Base-by-base conservation (phyloP, 2,888 invertebrate species). In the Parnassius orleans region DNA sequence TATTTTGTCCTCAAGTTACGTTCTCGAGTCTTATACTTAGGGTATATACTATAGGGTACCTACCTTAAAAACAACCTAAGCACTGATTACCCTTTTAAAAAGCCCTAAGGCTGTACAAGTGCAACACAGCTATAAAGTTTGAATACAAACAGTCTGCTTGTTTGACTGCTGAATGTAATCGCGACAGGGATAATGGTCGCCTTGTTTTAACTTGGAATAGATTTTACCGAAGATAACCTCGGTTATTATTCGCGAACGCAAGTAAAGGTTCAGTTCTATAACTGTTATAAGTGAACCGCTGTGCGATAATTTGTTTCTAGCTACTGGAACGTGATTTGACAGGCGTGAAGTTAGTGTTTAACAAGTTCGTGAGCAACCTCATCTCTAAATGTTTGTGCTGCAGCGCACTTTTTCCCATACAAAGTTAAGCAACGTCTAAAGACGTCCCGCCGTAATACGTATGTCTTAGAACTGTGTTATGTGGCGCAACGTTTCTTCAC, bases 61-160 rank as follows among this genome's bases (percentile, higher is more conserved):
- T 33, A 60, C 50, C 42, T 50, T 50, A 50, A 50, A 54, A 50
- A 54, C 54, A 24, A 50, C 14, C 14, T 43, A 43, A 41, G 24
- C 33, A 56, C 56, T 56, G 51, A 61, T 61, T 52, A 56, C 46
- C 46, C 52, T 41, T 44, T 55, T 56, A 50, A 61, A 59, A 53
- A 61, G 44, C 56, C 61, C 19, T 14, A 46, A 42, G 46, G 61
- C 41, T n/a, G 46, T 41, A 33, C 46, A 47, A 33, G 47, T 53
- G 7, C 41, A 11, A 51, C 48, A 48, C 15, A 46, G 51, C 61
- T 56, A 61, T 60, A 60, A 60, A 60, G 54, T 60, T 56, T 61
- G 51, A 51, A 15, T 43, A 54, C 54, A 19, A 60, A 52, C 59
- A 47, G 52, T 41, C 24, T 19, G 47, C 24, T 3, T 15, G 50